phyloP scores from a whole-genome alignment of 2,797 vertebrate species.

The Tapera naevia region DNA sequence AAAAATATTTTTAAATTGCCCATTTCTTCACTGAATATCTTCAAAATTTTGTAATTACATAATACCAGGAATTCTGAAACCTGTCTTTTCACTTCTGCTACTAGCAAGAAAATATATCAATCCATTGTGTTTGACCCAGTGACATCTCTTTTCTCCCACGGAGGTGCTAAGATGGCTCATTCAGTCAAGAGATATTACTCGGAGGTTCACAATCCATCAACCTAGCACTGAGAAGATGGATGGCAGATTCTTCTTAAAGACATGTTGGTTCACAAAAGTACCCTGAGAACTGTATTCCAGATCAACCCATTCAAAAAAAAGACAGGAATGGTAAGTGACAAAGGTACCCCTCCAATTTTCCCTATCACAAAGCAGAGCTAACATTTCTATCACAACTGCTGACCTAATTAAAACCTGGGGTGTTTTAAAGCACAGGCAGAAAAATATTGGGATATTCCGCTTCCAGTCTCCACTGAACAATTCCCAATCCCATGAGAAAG shows the following conservation, averaged over 20 bases:
- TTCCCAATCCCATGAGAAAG: background rate
- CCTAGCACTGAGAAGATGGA: slow-evolving; percentile 41
- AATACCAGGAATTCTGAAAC: background rate
- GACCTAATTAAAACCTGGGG: slow-evolving; percentile 19
- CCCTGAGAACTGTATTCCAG: slow-evolving; percentile 28
- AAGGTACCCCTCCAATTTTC: background rate
- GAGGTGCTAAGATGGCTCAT: slow-evolving; percentile 29
- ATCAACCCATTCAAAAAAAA: background rate
- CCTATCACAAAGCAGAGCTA: background rate
- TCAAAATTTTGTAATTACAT: background rate
- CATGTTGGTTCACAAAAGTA: slow-evolving; percentile 31
- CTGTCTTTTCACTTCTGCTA: background rate
- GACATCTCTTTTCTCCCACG: background rate
- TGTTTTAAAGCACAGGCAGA: slow-evolving; percentile 39
- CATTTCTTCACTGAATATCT: background rate
- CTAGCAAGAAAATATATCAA: background rate
- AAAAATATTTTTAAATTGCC: background rate
- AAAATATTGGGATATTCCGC: background rate
- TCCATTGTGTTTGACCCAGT: background rate
- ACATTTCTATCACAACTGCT: slow-evolving; percentile 16
- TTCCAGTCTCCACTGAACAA: background rate
- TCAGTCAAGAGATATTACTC: slow-evolving; percentile 48
- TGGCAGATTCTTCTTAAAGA: slow-evolving; percentile 42
- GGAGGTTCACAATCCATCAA: slow-evolving; percentile 62
- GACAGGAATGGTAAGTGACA: background rate